Evolutionary conservation across 2,113 vertebrate genomes (phyloP), one percentile per base, ranked within the genome.

Genomic region (Castor canadensis): DNA sequence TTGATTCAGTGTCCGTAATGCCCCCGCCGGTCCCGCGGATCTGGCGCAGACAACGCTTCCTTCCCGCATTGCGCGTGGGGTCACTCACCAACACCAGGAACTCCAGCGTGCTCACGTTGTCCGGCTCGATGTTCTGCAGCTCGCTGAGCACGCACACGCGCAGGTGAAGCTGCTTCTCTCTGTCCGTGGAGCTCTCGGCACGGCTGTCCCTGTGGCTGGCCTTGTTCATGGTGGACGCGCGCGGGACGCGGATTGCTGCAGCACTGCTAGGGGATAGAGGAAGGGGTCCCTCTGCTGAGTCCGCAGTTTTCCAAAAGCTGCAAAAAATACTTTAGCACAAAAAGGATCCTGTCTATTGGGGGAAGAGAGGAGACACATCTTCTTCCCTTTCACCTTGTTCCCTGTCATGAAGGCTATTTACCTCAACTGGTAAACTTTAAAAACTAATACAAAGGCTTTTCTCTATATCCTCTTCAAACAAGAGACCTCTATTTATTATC

Each of bases 81-180:
- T 1, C 92, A 98, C 99, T 99, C 98, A 99, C 99, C 99, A 99
- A 99, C 96, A 99, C 99, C 90, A 99, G 98, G 96, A 99, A 99
- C 98, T 99, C 99, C 73, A 99, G 98, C 0, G 99, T 99, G 94
- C 99, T 99, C 96, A 99, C 99, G 96, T 99, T 99, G 99, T 99
- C 99, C 97, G 99, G 98, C 97, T 99, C 99, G 8, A 99, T 99
- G 98, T 99, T 99, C 67, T 99, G 98, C 60, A 99, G 99, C 98
- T 99, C 99, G 64, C 98, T 99, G 66, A 99, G 98, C 97, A 99
- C 99, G 97, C 99, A 99, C 64, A 99, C 99, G 56, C 99, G 98
- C 58, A 99, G 95, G 71, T 99, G 99, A 49, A 99, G 99, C 98
- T 99, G 99, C 62, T 99, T 99, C 97, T 99, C 99, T 98, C 98